These are phyloP conservation scores for Cerceris rybyensis DNA, from an alignment of 2,888 invertebrate species.

Conservation along the genomic window DNA sequence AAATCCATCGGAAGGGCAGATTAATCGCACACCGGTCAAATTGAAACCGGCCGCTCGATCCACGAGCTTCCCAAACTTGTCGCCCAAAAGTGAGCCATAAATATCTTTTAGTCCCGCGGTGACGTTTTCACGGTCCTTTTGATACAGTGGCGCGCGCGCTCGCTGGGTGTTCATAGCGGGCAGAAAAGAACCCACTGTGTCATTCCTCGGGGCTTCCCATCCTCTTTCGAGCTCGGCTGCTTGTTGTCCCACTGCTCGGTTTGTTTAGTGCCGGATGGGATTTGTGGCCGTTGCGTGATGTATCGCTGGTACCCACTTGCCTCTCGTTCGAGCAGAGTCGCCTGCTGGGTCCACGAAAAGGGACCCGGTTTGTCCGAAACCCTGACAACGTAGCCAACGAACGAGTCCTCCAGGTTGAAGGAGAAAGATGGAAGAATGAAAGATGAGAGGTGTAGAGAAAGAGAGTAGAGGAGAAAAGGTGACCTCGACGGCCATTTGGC, in stretches of 20 bases:
- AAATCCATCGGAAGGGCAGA: not conserved
- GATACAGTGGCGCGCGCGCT: conserved; percentile 56
- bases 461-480: conserved; percentile 7
- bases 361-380: conserved; percentile 50
- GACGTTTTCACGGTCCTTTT: conserved; percentile 56
- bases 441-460: conserved; percentile 9
- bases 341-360: conserved; percentile 71
- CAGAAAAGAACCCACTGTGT: conserved; percentile 39
- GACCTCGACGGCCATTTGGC: conserved; percentile 49
- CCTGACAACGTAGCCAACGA: conserved; percentile 1
- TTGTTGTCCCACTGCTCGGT: conserved; percentile 59
- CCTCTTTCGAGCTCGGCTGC: conserved; percentile 12
- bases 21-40: not conserved
- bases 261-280: conserved; percentile 64
- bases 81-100: conserved; percentile 60
- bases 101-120: conserved; percentile 60
- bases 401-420: not conserved
- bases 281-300: conserved; percentile 77
- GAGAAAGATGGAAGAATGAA: not conserved
- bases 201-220: conserved; percentile 28
- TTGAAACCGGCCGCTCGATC: conserved; percentile 25
- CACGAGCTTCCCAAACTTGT: conserved; percentile 28
- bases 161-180: conserved; percentile 52
- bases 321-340: conserved; percentile 60
- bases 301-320: conserved; percentile 74